Conservation (phyloP, 2,113 vertebrate genomes). For the Dromiciops gliroides region DNA sequence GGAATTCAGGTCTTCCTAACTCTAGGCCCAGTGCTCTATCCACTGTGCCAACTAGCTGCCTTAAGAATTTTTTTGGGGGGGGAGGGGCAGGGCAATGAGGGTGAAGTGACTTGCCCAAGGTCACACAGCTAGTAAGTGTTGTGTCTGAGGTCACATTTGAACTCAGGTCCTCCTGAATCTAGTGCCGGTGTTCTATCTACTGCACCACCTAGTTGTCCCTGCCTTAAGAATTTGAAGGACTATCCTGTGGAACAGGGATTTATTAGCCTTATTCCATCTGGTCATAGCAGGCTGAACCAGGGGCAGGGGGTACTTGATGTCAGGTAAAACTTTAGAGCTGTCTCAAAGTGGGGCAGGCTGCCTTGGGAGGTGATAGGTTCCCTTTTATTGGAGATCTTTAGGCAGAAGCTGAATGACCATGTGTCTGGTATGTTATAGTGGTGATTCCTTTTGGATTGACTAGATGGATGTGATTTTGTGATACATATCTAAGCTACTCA, state of each 20-base stretch:
- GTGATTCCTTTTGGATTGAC: neutral
- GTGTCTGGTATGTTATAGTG: neutral
- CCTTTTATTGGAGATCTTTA: neutral
- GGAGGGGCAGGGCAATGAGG: too few species aligned
- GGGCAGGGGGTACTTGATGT: neutral
- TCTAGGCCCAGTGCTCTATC: neutral
- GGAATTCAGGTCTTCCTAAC: neutral
- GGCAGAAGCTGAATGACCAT: neutral
- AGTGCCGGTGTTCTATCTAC: neutral
- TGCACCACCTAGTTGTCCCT: neutral
- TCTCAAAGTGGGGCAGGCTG: neutral
- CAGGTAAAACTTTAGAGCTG: neutral
- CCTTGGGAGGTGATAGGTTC: neutral
- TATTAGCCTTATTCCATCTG: neutral
- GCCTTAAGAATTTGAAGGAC: neutral
- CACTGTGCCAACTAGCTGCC: neutral
- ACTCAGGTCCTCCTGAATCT: neutral
- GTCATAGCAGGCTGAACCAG: neutral
- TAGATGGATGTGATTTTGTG: neutral
- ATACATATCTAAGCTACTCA: neutral
- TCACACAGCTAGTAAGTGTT: neutral
- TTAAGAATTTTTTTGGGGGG: neutral
- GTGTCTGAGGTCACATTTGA: neutral
- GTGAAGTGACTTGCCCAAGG: neutral
- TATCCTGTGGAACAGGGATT: neutral